Base-by-base conservation (phyloP, 1,140 invertebrate genomes). In the Macrotrachela quadricornifera region DNA sequence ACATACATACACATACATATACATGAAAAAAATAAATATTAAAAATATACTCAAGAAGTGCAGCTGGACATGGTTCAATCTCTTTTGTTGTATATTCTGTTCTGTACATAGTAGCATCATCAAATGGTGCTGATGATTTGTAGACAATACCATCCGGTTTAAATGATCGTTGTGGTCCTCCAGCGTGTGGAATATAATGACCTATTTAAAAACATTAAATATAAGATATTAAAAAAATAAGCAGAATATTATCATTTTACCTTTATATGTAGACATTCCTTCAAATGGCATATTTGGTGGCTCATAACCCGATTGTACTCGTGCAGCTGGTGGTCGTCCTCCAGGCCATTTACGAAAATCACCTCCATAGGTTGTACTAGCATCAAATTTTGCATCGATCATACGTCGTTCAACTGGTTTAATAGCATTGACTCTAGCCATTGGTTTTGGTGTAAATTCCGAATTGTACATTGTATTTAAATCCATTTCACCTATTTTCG, bases 401-500 rank as follows among this genome's bases (percentile, higher is more conserved):
- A 40, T 47, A 41, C 21, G 21, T 16, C 43, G 52, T 51, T 49
- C 46, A 41, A 18, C 56, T 59, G 15, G 61, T 53, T 10, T 56
- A 39, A 30, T 56, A 51, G 49, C 57, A 57, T 38, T 63, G 49
- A 14, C 65, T 51, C 10, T 63, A 61, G 46, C 62, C 57, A 47
- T n/a, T 50, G 18, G 39, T 50, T 55, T 56, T 57, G 59, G n/a
- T n/a, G 47, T 54, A 49, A 49, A 54, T 40, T 63, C 60, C 6
- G 59, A 37, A 44, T 63, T 58, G 55, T 63, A 60, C 9, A 68
- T 70, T 13, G 71, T 71, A 38, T 61, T 60, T 42, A 63, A 58
- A 36, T 70, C 67, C 61, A 73, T 68, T 10, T 62, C 62, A 2
- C 70, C 71, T 15, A 63, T 63, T 44, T 69, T 69, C 49, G 62